Evolutionary conservation across 2,888 invertebrate genomes (phyloP), one percentile per base, ranked within the genome.

Genomic region (Acholoe squamosa): DNA sequence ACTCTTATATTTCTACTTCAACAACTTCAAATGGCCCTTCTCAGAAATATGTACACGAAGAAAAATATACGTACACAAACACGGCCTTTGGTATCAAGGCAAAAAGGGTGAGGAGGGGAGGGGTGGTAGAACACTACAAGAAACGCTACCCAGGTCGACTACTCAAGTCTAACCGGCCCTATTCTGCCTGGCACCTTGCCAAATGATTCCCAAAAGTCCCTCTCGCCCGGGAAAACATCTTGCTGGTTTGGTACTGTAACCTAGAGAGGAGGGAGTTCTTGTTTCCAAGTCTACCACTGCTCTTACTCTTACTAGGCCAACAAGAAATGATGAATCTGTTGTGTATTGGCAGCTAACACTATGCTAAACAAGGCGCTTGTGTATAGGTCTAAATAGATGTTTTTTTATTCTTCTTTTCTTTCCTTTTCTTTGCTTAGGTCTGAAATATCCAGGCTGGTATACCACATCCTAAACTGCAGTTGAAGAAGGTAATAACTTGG

Each of bases 211-310:
- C 31, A n/a, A 71, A 28, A 14, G 71, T 71, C 25, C 71, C 71
- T 71, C 71, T n/a, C 28, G 71, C 71, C 71, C 71, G 25, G 71
- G 28, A 71, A 71, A 71, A 71, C 31, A 71, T 71, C 71, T 71
- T 28, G 71, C 12, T 28, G 25, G 19, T 5, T 3, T 61, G 61
- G 19, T 61, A 61, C 25, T 61, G 22, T 61, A n/a, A 61, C 61
- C 25, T 22, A 19, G n/a, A 61, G 22, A 19, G 19, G 3, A 14
- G 22, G 19, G 61, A 3, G 14, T 61, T 61, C 61, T n/a, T n/a
- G 61, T 61, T n/a, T 61, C 61, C 3, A 19, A 43, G 43, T 43
- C 43, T 43, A 43, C 43, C 43, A 43, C 43, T 43, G n/a, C n/a
- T n/a, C n/a, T 10, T 43, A 10, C 43, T 43, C 43, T 43, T 43